Conservation (phyloP, 1,140 invertebrate species). For the Amphibalanus amphitrite region DNA sequence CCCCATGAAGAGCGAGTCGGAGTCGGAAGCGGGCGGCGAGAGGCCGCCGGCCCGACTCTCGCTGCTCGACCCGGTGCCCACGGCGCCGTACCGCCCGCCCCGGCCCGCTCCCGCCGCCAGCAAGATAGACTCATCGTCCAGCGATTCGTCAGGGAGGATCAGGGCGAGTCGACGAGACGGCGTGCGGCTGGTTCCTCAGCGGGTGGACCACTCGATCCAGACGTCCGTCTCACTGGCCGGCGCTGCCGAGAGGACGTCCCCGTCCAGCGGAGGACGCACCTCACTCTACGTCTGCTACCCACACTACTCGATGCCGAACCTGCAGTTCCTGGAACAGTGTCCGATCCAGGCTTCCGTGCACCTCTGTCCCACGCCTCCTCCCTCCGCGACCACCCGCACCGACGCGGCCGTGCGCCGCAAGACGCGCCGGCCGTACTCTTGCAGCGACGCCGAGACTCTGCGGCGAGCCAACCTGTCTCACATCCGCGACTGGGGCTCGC, state of each 20-base stretch:
- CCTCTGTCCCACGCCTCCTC: constrained; percentile 3
- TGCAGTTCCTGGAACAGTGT: constrained; percentile 50
- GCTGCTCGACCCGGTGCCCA: neutral
- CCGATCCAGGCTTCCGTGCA: neutral
- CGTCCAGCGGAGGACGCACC: neutral
- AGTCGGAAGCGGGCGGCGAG: constrained; percentile 18
- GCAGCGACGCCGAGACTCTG: constrained; percentile 59
- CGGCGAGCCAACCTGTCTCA: constrained; percentile 56
- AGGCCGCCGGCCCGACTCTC: neutral
- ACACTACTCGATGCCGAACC: constrained; percentile 73
- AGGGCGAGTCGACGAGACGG: constrained; percentile 3
- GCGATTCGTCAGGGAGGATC: constrained; percentile 13
- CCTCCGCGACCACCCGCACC: constrained; percentile 10
- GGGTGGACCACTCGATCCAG: neutral
- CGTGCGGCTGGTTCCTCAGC: no score
- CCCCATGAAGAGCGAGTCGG: constrained; percentile 20
- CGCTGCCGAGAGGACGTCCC: neutral
- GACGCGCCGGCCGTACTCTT: constrained; percentile 49
- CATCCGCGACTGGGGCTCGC: constrained; percentile 75
- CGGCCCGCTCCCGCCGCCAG: constrained; percentile 13
- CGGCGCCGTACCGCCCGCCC: constrained; percentile 12
- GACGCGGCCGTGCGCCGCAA: constrained; percentile 25
- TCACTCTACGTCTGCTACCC: constrained; percentile 80
- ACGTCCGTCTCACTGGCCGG: neutral
- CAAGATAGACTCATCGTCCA: constrained; percentile 15